Evolutionary conservation across 1,140 invertebrate genomes (phyloP), one percentile per base, ranked within the genome.

Genomic region (Drosophila simulans): DNA sequence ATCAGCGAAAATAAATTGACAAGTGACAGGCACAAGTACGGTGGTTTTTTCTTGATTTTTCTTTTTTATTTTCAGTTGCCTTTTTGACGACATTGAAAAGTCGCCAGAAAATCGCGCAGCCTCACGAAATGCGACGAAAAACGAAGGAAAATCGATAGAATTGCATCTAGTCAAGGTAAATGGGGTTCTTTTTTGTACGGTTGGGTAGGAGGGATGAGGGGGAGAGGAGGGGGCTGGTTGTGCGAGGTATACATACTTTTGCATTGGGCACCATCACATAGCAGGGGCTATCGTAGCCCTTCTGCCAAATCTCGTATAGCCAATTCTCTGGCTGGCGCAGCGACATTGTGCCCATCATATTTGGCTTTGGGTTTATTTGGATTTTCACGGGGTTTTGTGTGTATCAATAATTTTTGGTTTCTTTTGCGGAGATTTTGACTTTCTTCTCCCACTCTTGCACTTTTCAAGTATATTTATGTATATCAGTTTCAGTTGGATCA

Each of bases 251-350:
- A 93, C 94, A 91, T 94, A 94, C 94, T 93, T 94, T 93, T 93
- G 94, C 92, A 94, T 94, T 93, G 82, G 94, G 94, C 84, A 95
- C 94, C 93, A 94, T 94, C 72, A 95, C 94, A 89, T 95, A 94
- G 93, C 94, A 94, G 85, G 94, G 93, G 59, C 94, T 93, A 71
- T 93, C 93, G 69, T 94, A 93, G 74, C 94, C 94, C 88, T 93
- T 94, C 81, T 94, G 94, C 92, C 94, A 93, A 77, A 95, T 93
- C 91, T 95, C 94, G 89, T 95, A 95, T 55, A 95, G 93, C 91
- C 94, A 94, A 72, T 93, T 93, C 92, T 94, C 93, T 39, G 91
- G 91, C 77, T 92, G 91, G 56, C 88, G 90, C 37, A 92, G 74
- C 27, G 91, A 76, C 89, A 92, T 92, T 56, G 91, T 92, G 75